phyloP scores from a whole-genome alignment of 2,113 vertebrate species.

The Crotalus horridus region DNA sequence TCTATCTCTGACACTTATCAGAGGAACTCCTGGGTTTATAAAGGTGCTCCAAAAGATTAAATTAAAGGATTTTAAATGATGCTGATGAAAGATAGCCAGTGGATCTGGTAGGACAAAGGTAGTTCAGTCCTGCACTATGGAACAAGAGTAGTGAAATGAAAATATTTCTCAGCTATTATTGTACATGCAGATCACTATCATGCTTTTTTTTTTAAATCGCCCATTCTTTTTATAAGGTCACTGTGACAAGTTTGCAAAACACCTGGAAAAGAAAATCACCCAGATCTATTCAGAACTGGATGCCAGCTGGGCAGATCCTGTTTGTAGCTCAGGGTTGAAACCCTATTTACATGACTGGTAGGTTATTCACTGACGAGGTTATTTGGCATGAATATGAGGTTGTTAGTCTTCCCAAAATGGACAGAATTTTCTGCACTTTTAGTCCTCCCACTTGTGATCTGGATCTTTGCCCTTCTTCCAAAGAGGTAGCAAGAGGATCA shows the following conservation, averaged over 20 bases:
- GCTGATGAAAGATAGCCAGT: neutral
- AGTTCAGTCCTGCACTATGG: neutral
- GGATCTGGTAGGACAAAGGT: neutral
- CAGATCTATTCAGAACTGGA: neutral
- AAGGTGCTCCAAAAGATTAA: neutral
- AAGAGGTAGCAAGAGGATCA: neutral
- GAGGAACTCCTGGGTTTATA: neutral
- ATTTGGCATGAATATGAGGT: neutral
- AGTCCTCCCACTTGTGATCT: neutral
- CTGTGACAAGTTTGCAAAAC: neutral
- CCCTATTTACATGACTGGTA: neutral
- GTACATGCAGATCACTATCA: neutral
- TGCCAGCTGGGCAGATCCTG: neutral
- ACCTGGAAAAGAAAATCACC: neutral
- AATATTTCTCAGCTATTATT: neutral
- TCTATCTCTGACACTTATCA: neutral
- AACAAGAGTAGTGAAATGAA: neutral
- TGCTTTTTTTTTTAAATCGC: neutral
- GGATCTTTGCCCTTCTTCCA: neutral
- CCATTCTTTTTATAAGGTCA: neutral
- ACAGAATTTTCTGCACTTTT: neutral
- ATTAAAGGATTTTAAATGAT: neutral
- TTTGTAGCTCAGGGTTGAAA: neutral
- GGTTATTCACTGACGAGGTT: neutral
- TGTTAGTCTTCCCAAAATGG: neutral